Evolutionary conservation across 1,140 invertebrate species (phyloP), one percentile per base, ranked within the genome.

Genomic region (Idris sp.): DNA sequence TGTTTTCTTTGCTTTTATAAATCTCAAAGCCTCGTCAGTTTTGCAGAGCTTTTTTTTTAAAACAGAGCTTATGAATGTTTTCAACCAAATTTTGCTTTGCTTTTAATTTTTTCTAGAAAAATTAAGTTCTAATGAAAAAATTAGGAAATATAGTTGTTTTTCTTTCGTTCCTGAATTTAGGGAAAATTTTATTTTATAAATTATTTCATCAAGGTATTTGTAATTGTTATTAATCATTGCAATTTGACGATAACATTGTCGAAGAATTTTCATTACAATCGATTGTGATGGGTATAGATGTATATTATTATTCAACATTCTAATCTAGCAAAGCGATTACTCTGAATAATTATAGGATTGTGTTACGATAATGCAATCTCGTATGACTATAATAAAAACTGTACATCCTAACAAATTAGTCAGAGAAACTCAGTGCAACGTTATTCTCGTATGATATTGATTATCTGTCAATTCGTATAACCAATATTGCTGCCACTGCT

Each of bases 391-490:
- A 33, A 41, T 26, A 51, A 62, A 41, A 62, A 62, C 36, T 40
- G 6, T 30, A 49, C 26, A 49, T 38, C 11, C 10, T 15, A 31
- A 49, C 19, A 53, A 53, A 64, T 44, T 44, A 64, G 30, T 44
- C n/a, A 35, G 18, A 4, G 13, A 44, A 43, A 35, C 38, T 43
- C 33, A 33, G 26, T 28, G 6, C 31, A 33, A 15, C 19, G 38
- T 14, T 16, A 26, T 19, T 31, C 25, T 49, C 15, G 46, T 2
- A 16, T 26, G 15, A 31, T 46, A 65, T 67, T 41, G 62, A 67
- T 56, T 56, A 67, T 0, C 41, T 26, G 41, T 67, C 61, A 65
- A 36, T 65, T 5, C 10, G 10, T 16, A 48, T 48, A 46, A 44
- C 25, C 28, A 35, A 38, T 11, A n/a, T 11, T 2, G 16, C 30